Base-by-base conservation (phyloP, 2,113 vertebrate species). In the Serilophus lunatus region DNA sequence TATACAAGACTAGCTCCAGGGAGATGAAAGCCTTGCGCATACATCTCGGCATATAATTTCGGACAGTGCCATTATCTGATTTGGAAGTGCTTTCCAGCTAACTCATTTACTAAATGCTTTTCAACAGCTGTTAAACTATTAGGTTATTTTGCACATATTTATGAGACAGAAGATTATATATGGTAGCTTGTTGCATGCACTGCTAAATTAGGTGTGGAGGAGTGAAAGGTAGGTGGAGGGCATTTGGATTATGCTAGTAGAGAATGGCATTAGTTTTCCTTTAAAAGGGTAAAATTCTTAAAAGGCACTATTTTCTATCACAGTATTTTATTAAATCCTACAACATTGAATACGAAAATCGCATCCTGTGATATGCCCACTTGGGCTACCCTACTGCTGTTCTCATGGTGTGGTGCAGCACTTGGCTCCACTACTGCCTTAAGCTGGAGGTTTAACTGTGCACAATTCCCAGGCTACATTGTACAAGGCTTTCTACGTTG, bases 91-190 rank as follows among this genome's bases (percentile, higher is more conserved):
- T 89, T 93, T 84, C 56, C 35, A 90, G 63, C 28, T 82, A 95
- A 93, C 68, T 91, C 63, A 92, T 85, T 95, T 94, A 70, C 87
- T 88, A 94, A 96, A 87, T 88, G 95, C 59, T 94, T 94, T 86
- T 92, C 65, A 95, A 76, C 80, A 96, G 93, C 86, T 91, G 81
- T 76, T 92, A 84, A 93, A 90, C 80, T 88, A 63, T 74, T 82
- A 91, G 86, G 88, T 85, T 82, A 63, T 88, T 90, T 76, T 86
- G 72, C 4, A 18, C 13, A 61, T 92, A 94, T 88, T 79, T 71
- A 95, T 87, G 44, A 91, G 74, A 86, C 35, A 72, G 54, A 82
- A 91, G 64, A 79, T 75, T n/a, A 79, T 33, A 49, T n/a, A 71
- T 6, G 25, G 64, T 63, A 71, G 70, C 44, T 61, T 45, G 69